Percentiles rank a stretch among this genome's conserved stretches.
Evolutionary conservation across 2,797 vertebrate species (phyloP).

Genomic region (Sebastes ruberrimus): DNA sequence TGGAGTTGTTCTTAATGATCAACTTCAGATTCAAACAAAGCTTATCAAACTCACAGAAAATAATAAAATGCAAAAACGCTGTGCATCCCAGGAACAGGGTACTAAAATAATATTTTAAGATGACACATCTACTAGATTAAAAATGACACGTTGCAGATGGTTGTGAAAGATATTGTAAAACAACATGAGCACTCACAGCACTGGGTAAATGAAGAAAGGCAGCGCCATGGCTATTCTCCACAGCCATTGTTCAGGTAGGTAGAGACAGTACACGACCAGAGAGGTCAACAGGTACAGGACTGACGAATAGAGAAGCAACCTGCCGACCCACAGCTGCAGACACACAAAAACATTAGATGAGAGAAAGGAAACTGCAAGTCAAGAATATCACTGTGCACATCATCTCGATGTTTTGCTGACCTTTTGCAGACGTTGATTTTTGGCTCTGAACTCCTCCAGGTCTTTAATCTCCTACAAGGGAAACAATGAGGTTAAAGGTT

Average conservation of each 20-base stretch:
- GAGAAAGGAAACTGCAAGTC: background rate
- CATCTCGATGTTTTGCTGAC: background rate
- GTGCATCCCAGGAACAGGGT: background rate
- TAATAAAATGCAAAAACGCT: background rate
- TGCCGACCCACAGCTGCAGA: conserved; percentile 89
- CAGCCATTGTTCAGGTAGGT: conserved; percentile 91
- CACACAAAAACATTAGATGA: background rate
- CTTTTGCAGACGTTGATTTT: conserved; percentile 95
- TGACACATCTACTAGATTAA: background rate
- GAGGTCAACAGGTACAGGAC: conserved; percentile 89
- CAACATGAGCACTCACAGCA: conserved; percentile 87
- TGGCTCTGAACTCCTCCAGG: conserved; percentile 94
- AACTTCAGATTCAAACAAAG: background rate
- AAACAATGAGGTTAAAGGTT: conserved; percentile 26
- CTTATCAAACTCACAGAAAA: background rate
- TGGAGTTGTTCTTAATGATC: background rate
- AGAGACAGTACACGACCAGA: conserved; percentile 91
- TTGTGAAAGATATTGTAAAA: background rate
- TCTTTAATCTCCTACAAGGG: conserved; percentile 89
- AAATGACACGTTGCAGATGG: background rate
- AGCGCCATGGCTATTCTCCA: conserved; percentile 88
- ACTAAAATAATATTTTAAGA: background rate
- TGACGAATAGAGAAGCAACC: conserved; percentile 92
- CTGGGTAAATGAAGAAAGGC: conserved; percentile 92
- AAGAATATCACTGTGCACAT: background rate